Conservation (phyloP, 2,797 vertebrate genomes). For the Molothrus ater region DNA sequence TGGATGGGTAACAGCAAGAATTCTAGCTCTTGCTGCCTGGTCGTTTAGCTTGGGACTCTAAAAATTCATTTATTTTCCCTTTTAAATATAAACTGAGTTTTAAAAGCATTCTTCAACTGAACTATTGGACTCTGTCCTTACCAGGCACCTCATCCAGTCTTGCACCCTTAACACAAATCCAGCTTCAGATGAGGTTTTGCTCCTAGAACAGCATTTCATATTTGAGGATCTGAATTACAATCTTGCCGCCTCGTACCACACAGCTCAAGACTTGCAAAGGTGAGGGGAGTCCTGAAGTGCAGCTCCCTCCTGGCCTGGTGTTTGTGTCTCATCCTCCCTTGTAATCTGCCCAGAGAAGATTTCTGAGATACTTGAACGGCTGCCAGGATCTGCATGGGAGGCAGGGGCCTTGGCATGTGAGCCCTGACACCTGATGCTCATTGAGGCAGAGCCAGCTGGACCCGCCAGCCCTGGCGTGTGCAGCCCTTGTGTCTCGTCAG, state of each 20-base stretch:
- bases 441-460: neutral
- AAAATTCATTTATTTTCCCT: neutral
- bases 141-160: neutral
- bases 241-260: neutral
- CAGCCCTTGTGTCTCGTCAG: neutral
- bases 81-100: neutral
- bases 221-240: neutral
- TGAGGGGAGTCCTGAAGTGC: neutral
- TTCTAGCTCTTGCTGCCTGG: neutral
- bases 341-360: slow-evolving; percentile 4
- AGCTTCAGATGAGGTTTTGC: neutral
- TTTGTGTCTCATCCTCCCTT: neutral
- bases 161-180: neutral
- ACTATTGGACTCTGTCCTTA: neutral
- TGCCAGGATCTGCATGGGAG: neutral
- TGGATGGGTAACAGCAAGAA: neutral
- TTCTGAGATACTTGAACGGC: neutral
- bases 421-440: slow-evolving; percentile 30
- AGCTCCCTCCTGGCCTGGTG: neutral
- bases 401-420: neutral
- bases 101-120: neutral
- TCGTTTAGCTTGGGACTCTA: neutral
- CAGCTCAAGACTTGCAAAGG: neutral
- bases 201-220: neutral
- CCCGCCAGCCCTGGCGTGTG: neutral